Evolutionary conservation across 2,113 vertebrate species (phyloP), one percentile per base, ranked within the genome.

Genomic region (Gobiocypris rarus): DNA sequence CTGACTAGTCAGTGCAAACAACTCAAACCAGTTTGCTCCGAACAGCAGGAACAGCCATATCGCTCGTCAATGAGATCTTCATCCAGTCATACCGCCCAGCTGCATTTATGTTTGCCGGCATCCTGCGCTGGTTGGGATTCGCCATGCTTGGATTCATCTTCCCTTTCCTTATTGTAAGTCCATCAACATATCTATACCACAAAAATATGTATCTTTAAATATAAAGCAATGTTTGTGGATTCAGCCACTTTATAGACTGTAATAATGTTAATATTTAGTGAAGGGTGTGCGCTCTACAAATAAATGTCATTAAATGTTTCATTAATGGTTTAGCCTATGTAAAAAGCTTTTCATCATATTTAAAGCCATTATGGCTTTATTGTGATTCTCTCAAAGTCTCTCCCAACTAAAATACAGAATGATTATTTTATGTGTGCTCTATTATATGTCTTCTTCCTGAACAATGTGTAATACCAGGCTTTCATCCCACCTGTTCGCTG

Each of bases 131-230:
- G 93, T 1, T 84, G 2, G 4, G 65, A 1, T 85, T 89, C 0
- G 50, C 86, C 14, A 0, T 92, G 0, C 1, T 93, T n/a, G 90
- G 93, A 45, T 85, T 93, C 0, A 43, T 87, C 77, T 95, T 94
- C 63, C 94, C 93, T 1, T 94, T 94, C 54, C 52, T 95, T 4
- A 90, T 93, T 14, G 94, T 95, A 89, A 91, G 94, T 91, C 48
- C 19, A 13, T 19, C 17, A 50, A 17, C 3, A 61, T 41, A 41
- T 5, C 17, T 56, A 45, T 2, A 19, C 0, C 10, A 3, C 5
- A 26, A 22, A 17, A 56, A 56, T 7, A 41, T 9, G 1, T n/a
- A 65, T 2, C 9, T 79, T 31, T 34, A 24, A 45, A 58, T 69
- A 75, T 52, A 52, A 48, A 75, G 19, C 19, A n/a, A 58, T 77